Evolutionary conservation across 2,113 vertebrate species (phyloP).

Genomic region (Nycticorax nycticorax): DNA sequence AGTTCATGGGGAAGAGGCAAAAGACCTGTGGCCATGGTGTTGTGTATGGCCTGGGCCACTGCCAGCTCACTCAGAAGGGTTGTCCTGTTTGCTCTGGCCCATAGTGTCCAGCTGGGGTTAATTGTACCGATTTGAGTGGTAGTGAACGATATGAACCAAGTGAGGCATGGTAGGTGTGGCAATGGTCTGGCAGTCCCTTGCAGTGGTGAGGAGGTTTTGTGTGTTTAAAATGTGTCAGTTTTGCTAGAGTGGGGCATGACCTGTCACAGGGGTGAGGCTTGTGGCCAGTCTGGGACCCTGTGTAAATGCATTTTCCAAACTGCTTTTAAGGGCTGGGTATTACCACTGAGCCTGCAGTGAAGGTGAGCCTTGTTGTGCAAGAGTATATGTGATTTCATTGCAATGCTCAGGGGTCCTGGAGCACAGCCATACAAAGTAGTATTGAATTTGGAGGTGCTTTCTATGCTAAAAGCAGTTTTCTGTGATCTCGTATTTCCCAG

Average conservation of each 20-base stretch:
- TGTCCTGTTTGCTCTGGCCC: neutral
- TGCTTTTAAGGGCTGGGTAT: neutral
- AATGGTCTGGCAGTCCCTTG: neutral
- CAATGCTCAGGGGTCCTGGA: neutral
- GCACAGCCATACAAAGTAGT: neutral
- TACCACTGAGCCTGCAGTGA: neutral
- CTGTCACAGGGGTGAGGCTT: neutral
- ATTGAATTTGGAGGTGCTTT: neutral
- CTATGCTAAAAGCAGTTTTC: neutral
- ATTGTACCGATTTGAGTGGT: neutral
- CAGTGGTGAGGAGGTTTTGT: neutral
- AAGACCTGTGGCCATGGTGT: neutral
- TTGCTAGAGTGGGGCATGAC: neutral
- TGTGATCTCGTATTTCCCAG: neutral
- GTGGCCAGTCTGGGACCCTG: rapidly evolving
- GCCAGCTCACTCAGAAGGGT: neutral
- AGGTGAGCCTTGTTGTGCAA: neutral
- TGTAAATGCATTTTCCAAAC: neutral
- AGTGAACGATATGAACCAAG: neutral
- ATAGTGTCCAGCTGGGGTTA: neutral
- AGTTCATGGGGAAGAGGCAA: neutral
- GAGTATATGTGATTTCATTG: neutral
- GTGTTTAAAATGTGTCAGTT: neutral
- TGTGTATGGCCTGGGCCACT: neutral
- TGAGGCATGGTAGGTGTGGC: neutral